A percentile compares a stretch with the other conserved stretches of the same genome.
Conservation (phyloP, 2,113 vertebrate genomes). For the Tauraco erythrolophus region DNA sequence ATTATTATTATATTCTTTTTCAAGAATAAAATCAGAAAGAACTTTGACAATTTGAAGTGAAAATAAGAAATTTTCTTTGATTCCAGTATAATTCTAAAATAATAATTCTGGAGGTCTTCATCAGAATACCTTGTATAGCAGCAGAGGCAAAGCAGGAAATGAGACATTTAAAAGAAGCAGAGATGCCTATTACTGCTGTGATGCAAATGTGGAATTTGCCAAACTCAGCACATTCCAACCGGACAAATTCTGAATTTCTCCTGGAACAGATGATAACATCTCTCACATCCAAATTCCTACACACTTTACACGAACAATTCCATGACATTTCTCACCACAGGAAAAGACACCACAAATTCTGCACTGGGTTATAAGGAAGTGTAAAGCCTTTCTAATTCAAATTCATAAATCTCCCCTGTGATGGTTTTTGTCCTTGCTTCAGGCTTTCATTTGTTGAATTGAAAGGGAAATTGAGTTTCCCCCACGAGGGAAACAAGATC, state of each 20-base stretch:
- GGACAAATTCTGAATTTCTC: not conserved
- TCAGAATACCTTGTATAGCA: not conserved
- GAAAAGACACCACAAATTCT: not conserved
- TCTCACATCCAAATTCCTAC: not conserved
- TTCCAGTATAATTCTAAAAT: not conserved
- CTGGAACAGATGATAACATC: not conserved
- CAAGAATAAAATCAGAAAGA: not conserved
- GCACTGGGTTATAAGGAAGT: not conserved
- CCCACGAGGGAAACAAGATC: not conserved
- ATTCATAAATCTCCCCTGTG: not conserved
- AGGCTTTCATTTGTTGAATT: not conserved
- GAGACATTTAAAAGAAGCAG: not conserved
- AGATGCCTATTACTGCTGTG: not conserved
- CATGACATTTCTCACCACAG: not conserved
- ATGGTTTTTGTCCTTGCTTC: not conserved
- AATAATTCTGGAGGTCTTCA: not conserved
- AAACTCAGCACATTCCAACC: constrained; percentile 13
- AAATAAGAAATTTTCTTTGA: not conserved
- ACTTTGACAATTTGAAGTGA: not conserved
- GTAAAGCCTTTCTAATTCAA: not conserved
- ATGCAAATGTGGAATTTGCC: not conserved
- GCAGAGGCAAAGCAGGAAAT: not conserved
- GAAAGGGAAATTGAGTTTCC: not conserved
- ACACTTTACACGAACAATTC: not conserved
- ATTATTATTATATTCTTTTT: not conserved